Evolutionary conservation across 2,888 invertebrate genomes (phyloP), one percentile per base, ranked within the genome.

Genomic region (Aphodius sticticus): DNA sequence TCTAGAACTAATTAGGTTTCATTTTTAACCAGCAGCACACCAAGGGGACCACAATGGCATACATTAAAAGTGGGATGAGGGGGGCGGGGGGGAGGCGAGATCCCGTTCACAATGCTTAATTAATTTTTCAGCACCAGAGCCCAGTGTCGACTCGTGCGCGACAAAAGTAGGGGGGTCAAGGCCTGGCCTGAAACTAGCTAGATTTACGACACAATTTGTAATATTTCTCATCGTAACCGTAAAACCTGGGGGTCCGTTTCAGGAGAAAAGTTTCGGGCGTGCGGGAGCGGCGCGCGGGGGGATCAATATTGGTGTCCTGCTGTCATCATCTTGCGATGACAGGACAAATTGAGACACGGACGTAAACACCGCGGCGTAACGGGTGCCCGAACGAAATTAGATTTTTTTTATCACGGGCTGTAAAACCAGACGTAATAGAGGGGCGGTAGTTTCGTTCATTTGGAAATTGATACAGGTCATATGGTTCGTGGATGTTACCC

Each of bases 291-390:
- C 16, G 76, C 76, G 75, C 85, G 85, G 82, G 82, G 83, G 83
- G 85, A 85, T 86, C 86, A 85, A 86, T 86, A 85, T 85, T 84
- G 84, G 83, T 84, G 82, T 85, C 83, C 85, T 84, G 76, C 72
- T 76, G 76, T 79, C 79, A 79, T 79, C 77, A 71, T 82, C 84
- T 81, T 84, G 84, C 85, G 85, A 86, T 86, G 86, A 86, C 85
- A 85, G 85, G 84, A 85, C 85, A 86, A 86, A 86, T 86, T 86
- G 86, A 85, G 81, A 81, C 81, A 77, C 75, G 76, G 78, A 75
- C 77, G 79, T 80, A 81, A 81, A 82, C 81, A 81, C 76, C 71
- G 76, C 72, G 76, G 69, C 72, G 79, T 79, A 79, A 79, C 77
- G 79, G 76, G 76, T 77, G 75, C 78, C 76, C 71, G 76, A 53